Base-by-base conservation (phyloP, 2,113 vertebrate species). In the Mormoops blainvillei region DNA sequence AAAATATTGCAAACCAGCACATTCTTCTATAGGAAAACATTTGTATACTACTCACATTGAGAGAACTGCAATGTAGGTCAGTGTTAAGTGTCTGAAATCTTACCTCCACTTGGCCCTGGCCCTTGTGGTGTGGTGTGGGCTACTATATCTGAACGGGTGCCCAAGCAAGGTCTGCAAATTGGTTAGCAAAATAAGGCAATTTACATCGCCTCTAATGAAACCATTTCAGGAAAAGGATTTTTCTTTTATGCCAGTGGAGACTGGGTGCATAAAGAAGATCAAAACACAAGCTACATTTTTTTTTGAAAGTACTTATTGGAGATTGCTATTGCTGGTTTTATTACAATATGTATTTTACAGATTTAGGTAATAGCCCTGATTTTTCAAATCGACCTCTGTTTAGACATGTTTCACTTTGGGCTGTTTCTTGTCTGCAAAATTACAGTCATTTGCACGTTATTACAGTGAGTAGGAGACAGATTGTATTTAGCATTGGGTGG, bases 401-500 rank as follows among this genome's bases (percentile, higher is more conserved):
- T 98, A 98, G 98, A 98, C 98, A 98, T 94, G 97, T 98, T 98
- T 98, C 98, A 98, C 98, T 98, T 98, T 98, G 97, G 98, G 96
- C 98, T 98, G 98, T 97, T 98, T 98, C 98, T 98, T 78, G 54
- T 98, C 98, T 98, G 97, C 96, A 87, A 98, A 99, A 99, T 98
- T 98, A 98, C 98, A 98, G 98, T 99, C 96, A 99, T 98, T 99
- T 98, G 98, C 98, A 98, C 98, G 97, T 98, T 98, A 98, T 98
- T 98, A 98, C 97, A 98, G 98, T 97, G 97, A 98, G 98, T 98
- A 98, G 98, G 97, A 98, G 98, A 98, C 96, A 97, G 98, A 98
- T 98, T 98, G 98, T 98, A 98, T 98, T 98, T 98, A 98, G 98
- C 91, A 0, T 83, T 97, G 98, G 97, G 98, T 98, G 98, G 98